Percentiles rank a stretch among this genome's conserved stretches.
Conservation (phyloP, 2,113 vertebrate species). For the Coptodon bakossiorum region DNA sequence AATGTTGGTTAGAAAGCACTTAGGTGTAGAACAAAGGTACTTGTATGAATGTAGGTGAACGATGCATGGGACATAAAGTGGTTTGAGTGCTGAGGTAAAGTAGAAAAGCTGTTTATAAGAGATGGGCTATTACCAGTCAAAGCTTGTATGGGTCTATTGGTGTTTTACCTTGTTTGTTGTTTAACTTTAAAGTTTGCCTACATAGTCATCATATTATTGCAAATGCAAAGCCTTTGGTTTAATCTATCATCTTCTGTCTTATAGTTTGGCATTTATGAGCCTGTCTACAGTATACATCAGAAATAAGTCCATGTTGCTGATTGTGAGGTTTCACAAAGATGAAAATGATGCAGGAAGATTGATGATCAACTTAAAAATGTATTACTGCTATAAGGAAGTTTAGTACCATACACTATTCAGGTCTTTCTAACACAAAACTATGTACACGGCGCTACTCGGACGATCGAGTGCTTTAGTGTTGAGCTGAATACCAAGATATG, state of each 20-base stretch:
- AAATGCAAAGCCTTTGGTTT: not conserved
- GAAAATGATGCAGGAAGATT: not conserved
- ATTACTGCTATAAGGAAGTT: not conserved
- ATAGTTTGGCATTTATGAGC: not conserved
- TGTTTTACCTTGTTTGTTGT: not conserved
- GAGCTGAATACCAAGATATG: not conserved
- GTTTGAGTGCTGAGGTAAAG: too few relatives aligned
- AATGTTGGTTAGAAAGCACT: not conserved
- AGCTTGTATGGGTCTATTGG: too few relatives aligned
- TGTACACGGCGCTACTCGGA: not conserved
- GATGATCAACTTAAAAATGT: not conserved
- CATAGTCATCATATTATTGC: not conserved
- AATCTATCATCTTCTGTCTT: not conserved
- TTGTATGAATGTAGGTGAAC: too few relatives aligned
- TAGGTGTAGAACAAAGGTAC: not conserved
- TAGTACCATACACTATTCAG: not conserved
- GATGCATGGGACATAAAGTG: too few relatives aligned
- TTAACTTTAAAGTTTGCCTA: not conserved
- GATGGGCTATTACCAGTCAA: too few relatives aligned
- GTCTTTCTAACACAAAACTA: not conserved
- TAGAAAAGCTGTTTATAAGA: too few relatives aligned
- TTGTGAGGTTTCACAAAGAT: not conserved
- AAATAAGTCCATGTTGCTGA: not conserved
- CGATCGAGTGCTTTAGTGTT: not conserved
- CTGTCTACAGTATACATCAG: not conserved